Conservation (phyloP, 2,888 invertebrate genomes). For the Eristalinus aeneus region DNA sequence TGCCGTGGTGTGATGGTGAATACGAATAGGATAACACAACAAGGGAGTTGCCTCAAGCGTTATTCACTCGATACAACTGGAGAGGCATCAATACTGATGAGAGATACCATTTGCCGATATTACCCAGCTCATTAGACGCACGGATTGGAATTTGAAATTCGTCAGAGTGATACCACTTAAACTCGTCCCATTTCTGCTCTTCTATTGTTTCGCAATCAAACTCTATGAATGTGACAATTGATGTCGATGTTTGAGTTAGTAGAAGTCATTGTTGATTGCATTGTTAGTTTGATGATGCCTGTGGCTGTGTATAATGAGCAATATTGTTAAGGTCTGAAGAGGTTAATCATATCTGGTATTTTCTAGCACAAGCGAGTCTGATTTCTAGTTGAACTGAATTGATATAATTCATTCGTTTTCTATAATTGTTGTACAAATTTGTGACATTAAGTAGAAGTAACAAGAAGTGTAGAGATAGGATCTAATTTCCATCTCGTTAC, state of each 20-base stretch:
- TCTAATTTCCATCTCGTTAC: no score
- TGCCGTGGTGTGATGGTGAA: background rate
- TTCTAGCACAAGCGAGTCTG: background rate
- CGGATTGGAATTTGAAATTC: background rate
- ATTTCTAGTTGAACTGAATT: background rate
- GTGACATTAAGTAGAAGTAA: no score
- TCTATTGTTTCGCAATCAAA: background rate
- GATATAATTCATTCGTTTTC: no score
- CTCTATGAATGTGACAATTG: background rate
- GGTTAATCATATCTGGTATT: no score
- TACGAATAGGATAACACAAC: conserved; percentile 35
- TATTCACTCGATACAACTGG: conserved; percentile 38
- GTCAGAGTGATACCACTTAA: background rate
- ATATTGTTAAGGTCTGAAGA: background rate
- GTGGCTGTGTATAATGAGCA: background rate
- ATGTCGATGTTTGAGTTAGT: background rate
- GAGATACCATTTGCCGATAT: conserved; percentile 12
- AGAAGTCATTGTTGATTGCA: background rate
- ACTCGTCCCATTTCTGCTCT: background rate
- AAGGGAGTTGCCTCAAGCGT: conserved; percentile 26
- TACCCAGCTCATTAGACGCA: conserved; percentile 13
- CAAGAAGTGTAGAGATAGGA: no score
- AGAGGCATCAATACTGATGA: conserved; percentile 29
- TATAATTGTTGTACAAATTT: no score
- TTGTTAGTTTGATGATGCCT: background rate